Evolutionary conservation across 37 sponge, comb jelly and placozoan species (phyloP), one percentile per base, ranked within the genome.

Genomic region (Agelas oroides): DNA sequence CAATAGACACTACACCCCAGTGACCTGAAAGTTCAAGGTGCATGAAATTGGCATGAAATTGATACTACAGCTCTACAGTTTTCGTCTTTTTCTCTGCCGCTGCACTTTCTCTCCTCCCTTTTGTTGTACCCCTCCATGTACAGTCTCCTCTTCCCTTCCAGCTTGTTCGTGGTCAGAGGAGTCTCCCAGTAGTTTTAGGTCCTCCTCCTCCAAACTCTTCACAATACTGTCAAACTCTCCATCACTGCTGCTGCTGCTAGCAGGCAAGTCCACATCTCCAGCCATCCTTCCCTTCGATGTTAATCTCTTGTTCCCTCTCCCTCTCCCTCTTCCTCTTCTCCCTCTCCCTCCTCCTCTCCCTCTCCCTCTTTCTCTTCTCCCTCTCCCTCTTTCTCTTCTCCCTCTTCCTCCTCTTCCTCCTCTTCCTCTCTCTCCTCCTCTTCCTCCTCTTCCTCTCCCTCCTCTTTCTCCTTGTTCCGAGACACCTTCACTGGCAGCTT

Each of bases 211-310:
- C 69, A 25, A 67, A 32, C 28, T 67, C 69, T 67, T 72, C 15
- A 72, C 73, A 28, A 72, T n/a, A 1, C 53, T 72, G 73, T 72
- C 73, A 41, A 72, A 72, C 53, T 72, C 73, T 38, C 11, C 1
- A 5, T 72, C 73, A 56, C 75, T 57, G 33, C 75, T 75, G 31
- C 75, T 75, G 59, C 75, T 75, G 59, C 75, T 75, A 19, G 75
- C 75, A 19, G 75, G 56, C 3, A 46, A 34, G 6, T 46, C 6
- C 46, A 67, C 33, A 30, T 28, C 33, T 32, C 2, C 19, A 33
- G 34, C 68, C 27, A 5, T 34, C 33, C 68, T 67, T 13, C 14
- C 27, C 25, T 25, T 61, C 62, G n/a, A 2, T 12, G 12, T 25
- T 8, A 12, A 12, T 14, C 62, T 61, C 62, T 61, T 25, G 15